Conservation (phyloP, 2,113 vertebrate species). For the Spilogale gracilis region DNA sequence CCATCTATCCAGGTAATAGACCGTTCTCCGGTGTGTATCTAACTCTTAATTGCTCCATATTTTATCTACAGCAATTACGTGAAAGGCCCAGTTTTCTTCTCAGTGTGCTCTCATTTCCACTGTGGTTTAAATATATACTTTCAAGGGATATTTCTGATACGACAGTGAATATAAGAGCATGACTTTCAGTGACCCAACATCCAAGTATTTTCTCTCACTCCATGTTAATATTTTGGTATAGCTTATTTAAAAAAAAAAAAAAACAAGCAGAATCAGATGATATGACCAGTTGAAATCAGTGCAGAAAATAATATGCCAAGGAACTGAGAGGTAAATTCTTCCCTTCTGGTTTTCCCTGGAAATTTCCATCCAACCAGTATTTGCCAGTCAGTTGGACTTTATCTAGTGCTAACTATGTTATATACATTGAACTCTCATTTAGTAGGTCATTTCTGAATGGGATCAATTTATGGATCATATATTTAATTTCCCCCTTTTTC, state of each 20-base stretch:
- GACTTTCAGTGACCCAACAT: neutral
- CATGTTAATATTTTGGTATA: constrained; percentile 30
- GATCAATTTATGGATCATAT: constrained; percentile 19
- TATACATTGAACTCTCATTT: constrained; percentile 54
- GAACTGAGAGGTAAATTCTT: constrained; percentile 44
- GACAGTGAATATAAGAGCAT: neutral
- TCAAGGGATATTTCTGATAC: neutral
- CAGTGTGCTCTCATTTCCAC: neutral
- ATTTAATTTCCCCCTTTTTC: constrained; percentile 63
- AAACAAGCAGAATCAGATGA: neutral
- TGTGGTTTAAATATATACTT: constrained; percentile 25
- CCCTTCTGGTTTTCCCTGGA: neutral
- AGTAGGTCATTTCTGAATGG: constrained; percentile 37
- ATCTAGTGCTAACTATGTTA: neutral
- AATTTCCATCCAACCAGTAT: neutral
- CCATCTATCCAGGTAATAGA: constrained; percentile 95
- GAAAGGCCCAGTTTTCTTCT: constrained; percentile 25
- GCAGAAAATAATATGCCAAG: constrained; percentile 47
- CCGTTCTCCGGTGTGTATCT: neutral
- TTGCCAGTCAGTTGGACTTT: constrained; percentile 14
- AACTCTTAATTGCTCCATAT: neutral
- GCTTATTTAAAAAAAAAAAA: constrained; percentile 65
- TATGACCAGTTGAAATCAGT: constrained; percentile 44
- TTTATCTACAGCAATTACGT: neutral
- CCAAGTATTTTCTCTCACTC: constrained; percentile 23